Conservation (phyloP, 2,888 invertebrate species). For the Cryptus armator region DNA sequence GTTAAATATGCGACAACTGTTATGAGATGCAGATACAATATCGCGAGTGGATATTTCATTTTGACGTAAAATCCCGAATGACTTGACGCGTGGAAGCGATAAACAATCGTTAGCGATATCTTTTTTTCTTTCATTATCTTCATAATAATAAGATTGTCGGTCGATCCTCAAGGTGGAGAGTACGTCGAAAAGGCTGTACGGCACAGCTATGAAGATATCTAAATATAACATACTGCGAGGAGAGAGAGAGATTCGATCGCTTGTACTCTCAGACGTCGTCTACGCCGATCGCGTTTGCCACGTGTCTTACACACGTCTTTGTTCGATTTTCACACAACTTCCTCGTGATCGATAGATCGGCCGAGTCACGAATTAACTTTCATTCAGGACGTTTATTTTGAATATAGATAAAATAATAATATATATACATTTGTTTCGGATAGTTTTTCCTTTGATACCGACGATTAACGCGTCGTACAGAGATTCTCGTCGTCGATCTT, state of each 20-base stretch:
- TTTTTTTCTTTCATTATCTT: slow-evolving; percentile 13
- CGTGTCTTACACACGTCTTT: slow-evolving; percentile 52
- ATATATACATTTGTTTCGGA: background rate
- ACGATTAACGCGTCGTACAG: background rate
- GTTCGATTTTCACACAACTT: slow-evolving; percentile 47
- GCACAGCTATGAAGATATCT: slow-evolving; percentile 21
- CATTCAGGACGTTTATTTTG: background rate
- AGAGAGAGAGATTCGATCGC: slow-evolving; percentile 24
- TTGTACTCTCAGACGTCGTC: background rate
- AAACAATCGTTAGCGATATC: slow-evolving; percentile 28
- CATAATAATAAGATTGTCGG: slow-evolving; percentile 38
- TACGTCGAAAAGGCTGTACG: background rate
- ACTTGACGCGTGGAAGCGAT: background rate
- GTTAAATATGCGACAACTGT: background rate
- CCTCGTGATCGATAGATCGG: slow-evolving; percentile 56
- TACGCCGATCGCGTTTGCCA: slow-evolving; percentile 36
- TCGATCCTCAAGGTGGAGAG: slow-evolving; percentile 39
- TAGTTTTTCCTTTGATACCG: background rate
- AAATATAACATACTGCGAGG: slow-evolving; percentile 46
- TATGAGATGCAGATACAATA: background rate
- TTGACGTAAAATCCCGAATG: background rate
- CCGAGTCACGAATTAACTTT: background rate
- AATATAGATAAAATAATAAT: too few relatives aligned
- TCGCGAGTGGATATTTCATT: background rate
- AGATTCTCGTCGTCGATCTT: background rate